Evolutionary conservation across 1,140 invertebrate species (phyloP), one percentile per base, ranked within the genome.

Genomic region (Contarinia nasturtii): DNA sequence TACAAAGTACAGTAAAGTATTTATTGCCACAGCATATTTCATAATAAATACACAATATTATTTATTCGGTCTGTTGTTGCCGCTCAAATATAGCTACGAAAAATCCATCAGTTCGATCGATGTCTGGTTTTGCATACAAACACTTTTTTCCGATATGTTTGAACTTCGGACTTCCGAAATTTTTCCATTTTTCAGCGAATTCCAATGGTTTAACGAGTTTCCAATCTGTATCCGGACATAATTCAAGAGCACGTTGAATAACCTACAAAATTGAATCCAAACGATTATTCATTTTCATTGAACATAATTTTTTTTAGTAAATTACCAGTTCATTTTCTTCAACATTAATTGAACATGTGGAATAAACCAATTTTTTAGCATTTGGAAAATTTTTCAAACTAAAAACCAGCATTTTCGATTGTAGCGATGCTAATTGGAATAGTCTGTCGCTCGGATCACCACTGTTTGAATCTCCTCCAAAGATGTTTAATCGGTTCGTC

Each of bases 281-380:
- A 7, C 7, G n/a, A 27, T 27, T 27, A 5, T 10, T 10, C 27
- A 10, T 27, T 27, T 27, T 27, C 27, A 5, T 10, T n/a, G 10
- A 27, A 27, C 27, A 27, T 27, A 10, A 27, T 27, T n/a, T n/a
- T n/a, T n/a, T n/a, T n/a, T n/a, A n/a, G n/a, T n/a, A n/a, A n/a
- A 43, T 69, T 1, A 95, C 91, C 53, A 78, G 65, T 68, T 98
- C 94, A 61, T 98, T 97, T 69, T 98, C 94, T 69, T 90, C 77
- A 7, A 76, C 69, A 63, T 83, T 73, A 20, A 92, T 58, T 0
- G 93, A 98, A 61, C 93, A 98, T 0, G 93, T 97, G 15, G 91
- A 96, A 61, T 98, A 98, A 7, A 94, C 80, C 41, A 97, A 76
- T 49, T 78, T 69, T 59, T 90, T 82, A 0, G 79, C 86, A 48